Evolutionary conservation across 2,113 vertebrate genomes (phyloP), one percentile per base, ranked within the genome.

Genomic region (Rhabdomys dilectus): DNA sequence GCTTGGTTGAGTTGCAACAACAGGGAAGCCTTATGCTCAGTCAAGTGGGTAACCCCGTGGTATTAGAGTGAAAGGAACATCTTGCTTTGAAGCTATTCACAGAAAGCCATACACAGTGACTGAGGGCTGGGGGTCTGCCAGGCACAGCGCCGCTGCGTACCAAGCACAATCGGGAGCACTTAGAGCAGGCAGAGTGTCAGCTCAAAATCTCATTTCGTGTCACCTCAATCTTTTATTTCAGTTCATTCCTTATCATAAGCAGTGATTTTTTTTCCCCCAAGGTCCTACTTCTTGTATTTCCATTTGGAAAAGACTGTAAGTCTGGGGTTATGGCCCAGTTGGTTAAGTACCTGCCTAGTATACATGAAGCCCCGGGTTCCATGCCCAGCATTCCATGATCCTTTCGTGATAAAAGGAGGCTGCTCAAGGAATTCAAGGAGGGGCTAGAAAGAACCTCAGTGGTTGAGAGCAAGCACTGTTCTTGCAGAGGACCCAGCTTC

Each of bases 61-160:
- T 58, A 26, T 64, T 19, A 8, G 34, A 70, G n/a, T 88, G 29
- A 26, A 66, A 93, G 90, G 80, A 80, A 70, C 72, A n/a, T 21
- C 76, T 94, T 91, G 72, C 89, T 95, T 86, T 82, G 77, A 92
- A 94, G 58, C 70, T 92, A n/a, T 85, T 81, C 51, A 60, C n/a
- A 29, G 21, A 77, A 92, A 86, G 36, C 34, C 39, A 17, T 64
- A 51, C 34, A 64, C 26, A 80, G n/a, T 66, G 72, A 88, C 19
- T 60, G 39, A 73, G 53, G 24, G 64, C 73, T 81, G 75, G 56
- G 60, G 22, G 64, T 77, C 91, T 80, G 21, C 75, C 70, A 93
- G 78, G 72, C 77, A 87, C 77, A 66, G 24, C n/a, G 78, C 51
- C 58, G 78, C 51, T 51, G 78, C 87, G 56, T 73, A 80, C 4